A percentile compares a stretch with the other conserved stretches of the same genome.
These are phyloP conservation scores for Ips typographus DNA, from an alignment of 1,140 invertebrate genomes.

Conservation along the genomic window DNA sequence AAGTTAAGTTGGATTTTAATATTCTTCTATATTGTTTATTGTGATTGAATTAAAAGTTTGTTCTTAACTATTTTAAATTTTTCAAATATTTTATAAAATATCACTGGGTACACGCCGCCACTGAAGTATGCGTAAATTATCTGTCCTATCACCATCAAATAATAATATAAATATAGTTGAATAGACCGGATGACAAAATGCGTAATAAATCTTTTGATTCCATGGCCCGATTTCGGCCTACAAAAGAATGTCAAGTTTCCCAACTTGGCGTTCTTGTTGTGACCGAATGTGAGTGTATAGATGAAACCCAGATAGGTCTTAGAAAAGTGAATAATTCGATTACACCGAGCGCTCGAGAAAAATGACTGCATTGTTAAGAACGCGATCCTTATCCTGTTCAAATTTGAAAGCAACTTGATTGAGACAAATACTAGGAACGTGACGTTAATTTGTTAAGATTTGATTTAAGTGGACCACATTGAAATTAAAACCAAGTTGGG, in stretches of 20 bases:
- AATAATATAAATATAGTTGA: constrained; percentile 13
- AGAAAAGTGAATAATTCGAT: constrained; percentile 27
- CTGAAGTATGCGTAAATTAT: constrained; percentile 28
- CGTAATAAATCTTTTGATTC: constrained; percentile 31
- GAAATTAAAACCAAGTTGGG: background rate
- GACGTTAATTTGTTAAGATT: constrained; percentile 32
- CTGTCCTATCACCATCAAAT: constrained; percentile 17
- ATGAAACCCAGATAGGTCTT: constrained; percentile 18
- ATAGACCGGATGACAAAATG: constrained; percentile 34
- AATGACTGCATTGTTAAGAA: constrained; percentile 15
- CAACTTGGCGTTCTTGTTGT: constrained; percentile 31
- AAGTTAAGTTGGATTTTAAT: too few relatives aligned
- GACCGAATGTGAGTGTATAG: background rate
- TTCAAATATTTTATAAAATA: too few relatives aligned
- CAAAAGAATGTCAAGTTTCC: constrained; percentile 37
- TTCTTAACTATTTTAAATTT: too few relatives aligned
- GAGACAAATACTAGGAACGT: constrained; percentile 16
- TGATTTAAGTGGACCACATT: constrained; percentile 24
- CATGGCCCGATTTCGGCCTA: constrained; percentile 21
- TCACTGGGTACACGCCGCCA: background rate
- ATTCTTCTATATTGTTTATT: too few relatives aligned
- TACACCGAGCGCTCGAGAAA: constrained; percentile 12
- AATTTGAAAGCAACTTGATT: constrained; percentile 24
- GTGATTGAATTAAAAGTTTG: too few relatives aligned
- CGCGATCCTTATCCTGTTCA: constrained; percentile 8